These are phyloP conservation scores for Myotis pilosus DNA, from an alignment of 2,797 vertebrate genomes.

Conservation along the genomic window DNA sequence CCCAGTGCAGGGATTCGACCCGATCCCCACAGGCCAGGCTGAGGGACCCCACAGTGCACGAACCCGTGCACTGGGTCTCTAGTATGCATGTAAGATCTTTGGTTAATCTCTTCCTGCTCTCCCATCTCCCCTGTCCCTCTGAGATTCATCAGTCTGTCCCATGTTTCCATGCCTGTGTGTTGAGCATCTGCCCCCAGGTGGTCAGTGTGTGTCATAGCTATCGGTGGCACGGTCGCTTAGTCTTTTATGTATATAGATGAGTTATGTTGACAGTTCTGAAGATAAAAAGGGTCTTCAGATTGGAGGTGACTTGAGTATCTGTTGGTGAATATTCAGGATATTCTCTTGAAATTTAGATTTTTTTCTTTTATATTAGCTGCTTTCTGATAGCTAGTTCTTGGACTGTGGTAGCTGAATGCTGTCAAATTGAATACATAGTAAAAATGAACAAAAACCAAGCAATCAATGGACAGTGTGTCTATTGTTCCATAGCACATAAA, in stretches of 20 bases:
- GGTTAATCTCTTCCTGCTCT: too few relatives aligned
- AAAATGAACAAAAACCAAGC: neutral
- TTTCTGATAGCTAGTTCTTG: neutral
- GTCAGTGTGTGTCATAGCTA: too few relatives aligned
- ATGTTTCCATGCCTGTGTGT: too few relatives aligned
- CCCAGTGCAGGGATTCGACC: too few relatives aligned
- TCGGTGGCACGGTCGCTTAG: too few relatives aligned
- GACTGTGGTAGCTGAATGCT: neutral
- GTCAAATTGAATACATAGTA: neutral
- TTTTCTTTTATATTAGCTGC: neutral
- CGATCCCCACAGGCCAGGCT: too few relatives aligned
- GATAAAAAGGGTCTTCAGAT: neutral
- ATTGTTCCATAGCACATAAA: neutral
- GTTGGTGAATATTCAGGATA: neutral
- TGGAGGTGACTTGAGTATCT: neutral
- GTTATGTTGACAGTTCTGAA: neutral
- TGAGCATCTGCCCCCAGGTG: too few relatives aligned
- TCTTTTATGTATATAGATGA: neutral
- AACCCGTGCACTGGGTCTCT: too few relatives aligned
- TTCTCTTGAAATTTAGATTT: conserved; percentile 15
- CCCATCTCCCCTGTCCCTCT: too few relatives aligned
- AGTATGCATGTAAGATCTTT: too few relatives aligned
- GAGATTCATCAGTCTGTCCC: too few relatives aligned
- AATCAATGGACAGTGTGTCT: neutral
- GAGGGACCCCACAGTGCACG: too few relatives aligned